Evolutionary conservation across 2,797 vertebrate genomes (phyloP).

Genomic region (Leptoclinus maculatus): DNA sequence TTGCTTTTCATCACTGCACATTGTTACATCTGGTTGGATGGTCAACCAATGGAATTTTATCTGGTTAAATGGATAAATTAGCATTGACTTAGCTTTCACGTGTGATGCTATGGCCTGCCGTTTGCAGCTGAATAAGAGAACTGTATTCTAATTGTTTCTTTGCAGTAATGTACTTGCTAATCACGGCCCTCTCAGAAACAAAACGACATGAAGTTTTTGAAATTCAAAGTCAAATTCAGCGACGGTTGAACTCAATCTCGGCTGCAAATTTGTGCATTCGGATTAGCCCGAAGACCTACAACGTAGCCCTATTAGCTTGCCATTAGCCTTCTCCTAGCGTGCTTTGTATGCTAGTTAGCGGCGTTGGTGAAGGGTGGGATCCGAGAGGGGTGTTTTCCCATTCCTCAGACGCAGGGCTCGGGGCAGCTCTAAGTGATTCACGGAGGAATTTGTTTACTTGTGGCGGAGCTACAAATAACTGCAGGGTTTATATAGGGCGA

Average conservation of each 20-base stretch:
- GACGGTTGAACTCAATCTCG: background rate
- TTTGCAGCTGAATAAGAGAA: background rate
- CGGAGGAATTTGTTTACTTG: conserved; percentile 86
- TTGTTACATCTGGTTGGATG: too few species aligned
- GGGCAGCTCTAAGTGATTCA: conserved; percentile 67
- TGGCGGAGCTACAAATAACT: conserved; percentile 83
- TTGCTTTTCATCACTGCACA: background rate
- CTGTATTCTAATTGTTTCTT: background rate
- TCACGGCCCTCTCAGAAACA: background rate
- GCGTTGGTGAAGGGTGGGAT: conserved; percentile 51
- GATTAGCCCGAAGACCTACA: background rate
- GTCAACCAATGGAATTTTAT: too few species aligned
- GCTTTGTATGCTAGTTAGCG: conserved; percentile 15
- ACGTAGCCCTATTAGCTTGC: conserved; percentile 12
- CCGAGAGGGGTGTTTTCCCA: conserved; percentile 58
- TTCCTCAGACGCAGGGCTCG: conserved; percentile 56
- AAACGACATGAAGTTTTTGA: background rate
- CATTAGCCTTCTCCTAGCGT: conserved; percentile 13
- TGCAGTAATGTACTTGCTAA: background rate
- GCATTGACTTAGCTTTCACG: background rate
- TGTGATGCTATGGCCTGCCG: background rate
- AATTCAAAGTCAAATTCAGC: background rate
- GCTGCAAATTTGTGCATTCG: background rate
- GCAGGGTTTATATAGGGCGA: conserved; percentile 73
- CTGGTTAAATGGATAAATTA: background rate